Evolutionary conservation across 2,888 invertebrate genomes (phyloP).

Genomic region (Acleris holmiana): DNA sequence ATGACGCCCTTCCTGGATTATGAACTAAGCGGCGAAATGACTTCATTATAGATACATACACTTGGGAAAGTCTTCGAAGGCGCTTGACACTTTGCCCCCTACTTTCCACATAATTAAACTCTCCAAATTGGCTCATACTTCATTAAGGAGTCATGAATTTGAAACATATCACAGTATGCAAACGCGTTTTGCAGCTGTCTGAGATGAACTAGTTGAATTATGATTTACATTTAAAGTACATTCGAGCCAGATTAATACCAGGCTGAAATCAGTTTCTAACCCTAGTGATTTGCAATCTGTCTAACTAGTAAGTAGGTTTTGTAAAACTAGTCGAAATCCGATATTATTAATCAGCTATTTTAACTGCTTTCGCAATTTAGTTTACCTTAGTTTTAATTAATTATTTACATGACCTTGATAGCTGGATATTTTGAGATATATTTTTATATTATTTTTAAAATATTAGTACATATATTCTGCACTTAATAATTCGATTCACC

Average conservation of each 20-base stretch:
- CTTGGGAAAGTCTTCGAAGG: constrained; percentile 56
- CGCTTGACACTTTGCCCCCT: constrained; percentile 51
- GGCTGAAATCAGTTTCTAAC: neutral
- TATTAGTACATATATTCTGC: too few species aligned
- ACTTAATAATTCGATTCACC: too few species aligned
- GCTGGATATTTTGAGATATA: neutral
- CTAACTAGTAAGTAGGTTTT: neutral
- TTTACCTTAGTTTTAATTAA: neutral
- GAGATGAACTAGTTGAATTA: too few species aligned
- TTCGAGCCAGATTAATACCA: neutral
- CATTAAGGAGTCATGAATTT: constrained; percentile 44
- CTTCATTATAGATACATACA: constrained; percentile 51
- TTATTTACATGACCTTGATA: neutral
- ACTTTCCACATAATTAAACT: constrained; percentile 60
- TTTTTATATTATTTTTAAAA: too few species aligned
- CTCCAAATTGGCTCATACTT: constrained; percentile 54
- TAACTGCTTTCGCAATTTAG: neutral
- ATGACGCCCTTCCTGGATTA: constrained; percentile 28
- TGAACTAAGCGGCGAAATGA: constrained; percentile 25
- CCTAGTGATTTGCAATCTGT: constrained; percentile 1
- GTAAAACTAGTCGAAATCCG: neutral
- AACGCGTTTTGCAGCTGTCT: neutral
- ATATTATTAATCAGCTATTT: neutral
- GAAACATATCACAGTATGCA: constrained; percentile 3
- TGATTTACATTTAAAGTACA: too few species aligned